Percentiles rank a stretch among this genome's conserved stretches.
Evolutionary conservation across 2,888 invertebrate genomes (phyloP).

Genomic region (Drosophila trichaetosa): DNA sequence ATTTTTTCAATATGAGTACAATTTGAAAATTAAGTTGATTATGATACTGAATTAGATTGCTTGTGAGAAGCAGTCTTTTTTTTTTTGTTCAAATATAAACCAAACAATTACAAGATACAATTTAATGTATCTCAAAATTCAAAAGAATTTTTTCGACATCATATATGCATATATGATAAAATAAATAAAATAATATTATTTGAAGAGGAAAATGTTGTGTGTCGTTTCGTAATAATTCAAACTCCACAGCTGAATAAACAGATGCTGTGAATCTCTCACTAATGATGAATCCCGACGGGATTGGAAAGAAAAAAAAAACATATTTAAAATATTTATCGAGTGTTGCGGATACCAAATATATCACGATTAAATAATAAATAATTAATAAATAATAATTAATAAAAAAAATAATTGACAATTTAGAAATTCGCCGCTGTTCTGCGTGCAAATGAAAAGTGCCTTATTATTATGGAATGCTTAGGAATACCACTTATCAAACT

Average conservation of each 20-base stretch:
- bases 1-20: neutral
- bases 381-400: neutral
- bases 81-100: neutral
- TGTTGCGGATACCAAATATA: neutral
- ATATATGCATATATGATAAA: no score
- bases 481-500: neutral
- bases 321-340: neutral
- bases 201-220: neutral
- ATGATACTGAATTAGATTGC: neutral
- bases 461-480: neutral
- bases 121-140: neutral
- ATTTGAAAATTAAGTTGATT: neutral
- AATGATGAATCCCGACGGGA: neutral
- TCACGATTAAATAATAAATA: neutral
- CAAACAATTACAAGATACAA: neutral
- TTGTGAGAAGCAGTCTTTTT: neutral
- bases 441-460: neutral
- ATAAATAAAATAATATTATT: no score
- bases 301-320: neutral
- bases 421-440: rapidly evolving
- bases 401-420: neutral
- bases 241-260: neutral
- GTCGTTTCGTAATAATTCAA: neutral
- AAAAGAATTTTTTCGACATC: neutral
- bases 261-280: neutral